phyloP scores from a whole-genome alignment of 2,113 vertebrate genomes.

The Phycodurus eques region DNA sequence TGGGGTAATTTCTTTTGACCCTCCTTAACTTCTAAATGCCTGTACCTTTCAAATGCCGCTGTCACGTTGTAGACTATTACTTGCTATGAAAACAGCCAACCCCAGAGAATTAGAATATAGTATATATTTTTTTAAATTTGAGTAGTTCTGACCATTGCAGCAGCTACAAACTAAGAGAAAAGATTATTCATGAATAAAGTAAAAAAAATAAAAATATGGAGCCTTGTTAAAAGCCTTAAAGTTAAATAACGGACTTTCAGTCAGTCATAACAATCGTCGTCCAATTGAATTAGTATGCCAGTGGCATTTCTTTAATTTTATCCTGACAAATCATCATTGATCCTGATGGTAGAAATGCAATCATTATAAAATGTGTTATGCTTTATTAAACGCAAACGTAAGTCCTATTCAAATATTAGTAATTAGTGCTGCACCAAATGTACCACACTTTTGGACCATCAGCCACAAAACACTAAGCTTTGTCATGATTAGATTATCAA shows the following conservation, averaged over 20 bases:
- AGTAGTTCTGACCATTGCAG: neutral
- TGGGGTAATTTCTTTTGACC: neutral
- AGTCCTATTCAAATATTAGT: constrained; percentile 52
- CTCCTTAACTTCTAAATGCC: neutral
- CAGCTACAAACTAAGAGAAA: neutral
- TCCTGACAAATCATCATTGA: constrained; percentile 29
- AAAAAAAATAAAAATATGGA: neutral
- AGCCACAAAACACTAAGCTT: constrained; percentile 32
- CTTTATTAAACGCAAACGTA: constrained; percentile 41
- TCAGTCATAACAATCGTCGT: constrained; percentile 40
- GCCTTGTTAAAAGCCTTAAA: neutral
- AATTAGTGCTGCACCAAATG: constrained; percentile 20
- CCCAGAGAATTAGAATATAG: constrained; percentile 1
- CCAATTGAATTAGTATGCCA: constrained; percentile 47
- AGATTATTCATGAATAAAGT: neutral
- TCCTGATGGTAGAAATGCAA: neutral
- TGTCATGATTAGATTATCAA: constrained; percentile 27
- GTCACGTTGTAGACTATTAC: neutral
- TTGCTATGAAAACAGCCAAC: neutral
- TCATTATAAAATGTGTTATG: constrained; percentile 33
- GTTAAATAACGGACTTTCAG: too few relatives aligned
- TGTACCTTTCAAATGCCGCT: constrained; percentile 2
- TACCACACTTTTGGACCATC: neutral
- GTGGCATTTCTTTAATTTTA: constrained; percentile 49
- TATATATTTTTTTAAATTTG: neutral